A percentile compares a stretch with the other conserved stretches of the same genome.
Evolutionary conservation across 2,113 vertebrate genomes (phyloP).

Genomic region (Menidia beryllina): DNA sequence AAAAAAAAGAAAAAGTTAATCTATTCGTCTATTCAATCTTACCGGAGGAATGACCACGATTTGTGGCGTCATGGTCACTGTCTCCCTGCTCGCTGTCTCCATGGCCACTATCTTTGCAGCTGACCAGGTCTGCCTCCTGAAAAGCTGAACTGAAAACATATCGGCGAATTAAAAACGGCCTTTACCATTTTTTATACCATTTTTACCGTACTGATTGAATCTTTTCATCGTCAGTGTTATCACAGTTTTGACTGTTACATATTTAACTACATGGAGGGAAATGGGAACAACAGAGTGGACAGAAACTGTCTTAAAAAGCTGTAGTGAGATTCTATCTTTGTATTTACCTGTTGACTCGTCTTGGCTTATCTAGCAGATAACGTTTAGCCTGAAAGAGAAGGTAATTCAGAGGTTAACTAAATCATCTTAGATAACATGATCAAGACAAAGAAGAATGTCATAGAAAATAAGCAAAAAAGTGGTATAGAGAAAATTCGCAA

Average conservation of each 20-base stretch:
- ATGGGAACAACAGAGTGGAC: no score
- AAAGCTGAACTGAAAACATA: constrained; percentile 90
- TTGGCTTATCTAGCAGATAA: constrained; percentile 97
- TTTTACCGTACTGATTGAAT: background rate
- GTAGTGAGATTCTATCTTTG: background rate
- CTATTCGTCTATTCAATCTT: constrained; percentile 65
- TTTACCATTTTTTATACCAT: no score
- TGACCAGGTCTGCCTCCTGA: constrained; percentile 98
- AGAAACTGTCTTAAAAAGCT: background rate
- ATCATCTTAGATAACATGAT: constrained; percentile 8
- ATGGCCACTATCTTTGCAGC: constrained; percentile 99
- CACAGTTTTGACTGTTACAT: no score
- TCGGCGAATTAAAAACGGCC: background rate
- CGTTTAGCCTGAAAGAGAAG: constrained; percentile 92
- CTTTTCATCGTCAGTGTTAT: background rate
- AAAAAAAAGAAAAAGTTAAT: background rate
- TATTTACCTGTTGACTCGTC: constrained; percentile 96
- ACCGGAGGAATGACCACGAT: constrained; percentile 96
- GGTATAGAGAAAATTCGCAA: background rate
- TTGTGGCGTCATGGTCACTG: constrained; percentile 98
- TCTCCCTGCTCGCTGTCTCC: constrained; percentile 99
- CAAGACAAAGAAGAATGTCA: background rate
- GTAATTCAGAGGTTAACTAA: background rate
- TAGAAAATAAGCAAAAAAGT: background rate
- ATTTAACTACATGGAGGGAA: no score